These are phyloP conservation scores for Lynx canadensis DNA, from an alignment of 2,113 vertebrate genomes.

Conservation along the genomic window DNA sequence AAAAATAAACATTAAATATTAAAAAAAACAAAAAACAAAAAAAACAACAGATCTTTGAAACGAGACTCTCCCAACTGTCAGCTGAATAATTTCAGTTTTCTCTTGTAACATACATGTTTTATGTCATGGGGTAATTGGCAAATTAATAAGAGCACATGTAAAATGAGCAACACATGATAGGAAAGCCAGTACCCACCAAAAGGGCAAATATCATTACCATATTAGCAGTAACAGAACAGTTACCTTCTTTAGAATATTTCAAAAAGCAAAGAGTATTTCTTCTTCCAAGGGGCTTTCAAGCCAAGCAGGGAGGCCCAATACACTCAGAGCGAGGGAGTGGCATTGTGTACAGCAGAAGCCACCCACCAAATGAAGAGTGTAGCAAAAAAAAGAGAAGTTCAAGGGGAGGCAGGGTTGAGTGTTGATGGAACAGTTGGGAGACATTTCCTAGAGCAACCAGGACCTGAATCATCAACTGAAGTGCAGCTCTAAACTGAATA, in stretches of 20 bases:
- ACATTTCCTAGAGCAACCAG: not conserved
- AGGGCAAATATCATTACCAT: not conserved
- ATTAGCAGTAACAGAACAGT: not conserved
- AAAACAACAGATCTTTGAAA: not conserved
- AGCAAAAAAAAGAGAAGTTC: not conserved
- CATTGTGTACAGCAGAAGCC: not conserved
- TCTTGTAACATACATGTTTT: not conserved
- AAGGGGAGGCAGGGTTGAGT: rapidly evolving
- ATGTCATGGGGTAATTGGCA: not conserved
- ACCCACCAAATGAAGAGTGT: rapidly evolving
- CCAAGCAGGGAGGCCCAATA: too few relatives aligned
- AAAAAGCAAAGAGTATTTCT: not conserved
- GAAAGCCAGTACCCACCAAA: not conserved
- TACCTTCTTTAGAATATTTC: not conserved
- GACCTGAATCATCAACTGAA: too few relatives aligned
- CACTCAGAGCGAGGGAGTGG: rapidly evolving
- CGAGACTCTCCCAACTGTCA: not conserved
- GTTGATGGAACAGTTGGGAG: not conserved
- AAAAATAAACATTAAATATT: too few relatives aligned
- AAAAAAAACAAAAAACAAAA: too few relatives aligned
- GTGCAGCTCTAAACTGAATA: not conserved
- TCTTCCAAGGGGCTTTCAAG: not conserved
- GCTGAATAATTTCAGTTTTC: not conserved
- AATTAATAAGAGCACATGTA: not conserved
- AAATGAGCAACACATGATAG: not conserved